Base-by-base conservation (phyloP, 2,888 invertebrate species). In the Netelia fuscicornis region DNA sequence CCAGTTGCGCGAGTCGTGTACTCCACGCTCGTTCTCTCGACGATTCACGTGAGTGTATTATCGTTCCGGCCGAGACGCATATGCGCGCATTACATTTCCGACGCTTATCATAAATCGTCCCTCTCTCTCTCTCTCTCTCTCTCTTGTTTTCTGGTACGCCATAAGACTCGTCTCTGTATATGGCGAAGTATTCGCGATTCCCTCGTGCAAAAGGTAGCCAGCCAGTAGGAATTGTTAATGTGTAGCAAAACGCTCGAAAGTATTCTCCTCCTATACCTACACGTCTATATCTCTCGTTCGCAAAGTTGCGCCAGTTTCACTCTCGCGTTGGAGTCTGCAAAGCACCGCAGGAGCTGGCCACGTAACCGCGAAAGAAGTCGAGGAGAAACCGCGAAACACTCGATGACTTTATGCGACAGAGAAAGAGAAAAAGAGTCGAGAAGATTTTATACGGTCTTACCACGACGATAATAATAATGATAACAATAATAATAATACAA, bases 221-320 rank as follows among this genome's bases (percentile, higher is more conserved):
- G 8, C 8, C 20, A 17, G 17, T 17, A 25, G 37, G 42, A 56
- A 56, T 67, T 42, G 52, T 64, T 75, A 75, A 75, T 64, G 62
- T 75, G 56, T 58, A 44, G 67, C 76, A 76, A 76, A 76, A 76
- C 56, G 58, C 76, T 67, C 65, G 23, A 58, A 56, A 67, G 56
- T 58, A 67, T 13, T 65, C 52, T 17, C 64, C 62, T 37, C 3
- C 56, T 37, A 52, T 10, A 17, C 20, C 52, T 44, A 44, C 23
- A 60, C 10, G 44, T 60, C 42, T 10, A 48, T 37, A 56, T 48
- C 37, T 20, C 25, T 25, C 25, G 52, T 52, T 2, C 23, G 54
- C n/a, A 25, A 30, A 44, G 30, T 54, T 30, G 30, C 58, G 56
- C 56, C 58, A 54, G 23, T 23, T 58, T n/a, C 58, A 58, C 17